Evolutionary conservation across 1,140 invertebrate species (phyloP), one percentile per base, ranked within the genome.

Genomic region (Charaxes varanes): DNA sequence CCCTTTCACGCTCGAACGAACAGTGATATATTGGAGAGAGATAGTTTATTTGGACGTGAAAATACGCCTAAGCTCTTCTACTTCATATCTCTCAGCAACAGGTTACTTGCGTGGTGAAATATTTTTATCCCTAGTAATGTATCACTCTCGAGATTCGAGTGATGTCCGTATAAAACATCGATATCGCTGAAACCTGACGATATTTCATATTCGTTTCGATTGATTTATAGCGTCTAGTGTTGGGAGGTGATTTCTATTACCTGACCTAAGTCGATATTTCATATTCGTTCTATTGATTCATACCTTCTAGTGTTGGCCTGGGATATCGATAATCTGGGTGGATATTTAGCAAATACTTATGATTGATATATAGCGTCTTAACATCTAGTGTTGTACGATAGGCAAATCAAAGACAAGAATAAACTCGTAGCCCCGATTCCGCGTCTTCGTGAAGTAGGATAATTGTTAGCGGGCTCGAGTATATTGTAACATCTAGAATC

Each of bases 81-180:
- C 41, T 44, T 59, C 61, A 51, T 60, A 59, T 55, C 57, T 32
- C 24, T 53, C 26, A 59, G 59, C 72, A 77, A 77, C 72, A 74
- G 73, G 73, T 78, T 56, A 43, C 58, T 53, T 51, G 50, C 50
- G 56, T 55, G 43, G 56, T 58, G 66, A 70, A 63, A 72, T 70
- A 71, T 72, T 78, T 71, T 64, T 65, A 70, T 63, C 63, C 54
- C 34, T 46, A 23, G 42, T 62, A 74, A 70, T 74, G 62, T 77
- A 72, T 77, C 69, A 69, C 55, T 62, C 52, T 46, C 28, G 46
- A 40, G 26, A 43, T 55, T 61, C 33, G 33, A 70, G 60, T 63
- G 67, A 46, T 38, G 56, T 57, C 50, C 59, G 56, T 57, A 53
- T 52, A 18, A 36, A 36, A 44, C 41, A 42, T 68, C 55, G 61